Evolutionary conservation across 92 coral and sea anemone species (phyloP).

Genomic region (Zoanthus sansibaricus): DNA sequence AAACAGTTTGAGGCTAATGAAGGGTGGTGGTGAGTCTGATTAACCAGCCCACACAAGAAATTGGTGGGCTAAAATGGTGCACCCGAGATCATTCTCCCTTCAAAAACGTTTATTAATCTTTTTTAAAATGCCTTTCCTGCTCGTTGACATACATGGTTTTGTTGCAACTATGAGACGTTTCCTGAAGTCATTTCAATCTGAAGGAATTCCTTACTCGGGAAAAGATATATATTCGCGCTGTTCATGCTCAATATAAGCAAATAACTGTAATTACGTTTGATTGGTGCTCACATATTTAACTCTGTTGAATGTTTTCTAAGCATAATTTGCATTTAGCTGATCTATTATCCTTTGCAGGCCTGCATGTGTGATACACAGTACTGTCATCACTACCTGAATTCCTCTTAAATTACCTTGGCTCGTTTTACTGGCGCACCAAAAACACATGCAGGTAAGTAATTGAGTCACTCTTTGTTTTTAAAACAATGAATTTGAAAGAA

Average conservation of each 20-base stretch:
- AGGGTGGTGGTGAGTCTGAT: conserved; percentile 9
- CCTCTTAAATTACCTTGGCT: conserved; percentile 24
- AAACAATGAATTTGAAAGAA: background rate
- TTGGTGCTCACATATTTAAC: conserved; percentile 38
- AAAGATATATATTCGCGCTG: conserved; percentile 9
- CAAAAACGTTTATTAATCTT: conserved; percentile 1
- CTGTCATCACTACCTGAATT: conserved; percentile 39
- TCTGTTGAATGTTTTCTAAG: conserved; percentile 43
- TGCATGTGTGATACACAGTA: conserved; percentile 31
- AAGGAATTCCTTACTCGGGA: conserved; percentile 14
- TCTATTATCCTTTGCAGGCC: conserved; percentile 53
- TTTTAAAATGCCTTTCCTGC: background rate
- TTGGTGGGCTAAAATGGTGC: conserved; percentile 29
- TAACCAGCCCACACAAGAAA: conserved; percentile 8
- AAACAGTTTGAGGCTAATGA: conserved; percentile 4
- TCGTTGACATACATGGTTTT: background rate
- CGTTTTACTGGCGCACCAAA: conserved; percentile 22
- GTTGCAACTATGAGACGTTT: background rate
- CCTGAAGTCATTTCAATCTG: background rate
- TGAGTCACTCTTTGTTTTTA: background rate
- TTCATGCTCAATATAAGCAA: conserved; percentile 34
- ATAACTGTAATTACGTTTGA: conserved; percentile 40
- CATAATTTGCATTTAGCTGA: conserved; percentile 46
- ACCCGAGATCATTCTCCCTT: conserved; percentile 6
- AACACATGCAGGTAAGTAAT: conserved; percentile 34